These are phyloP conservation scores for Seriola aureovittata DNA, from an alignment of 2,113 vertebrate species.

Conservation along the genomic window DNA sequence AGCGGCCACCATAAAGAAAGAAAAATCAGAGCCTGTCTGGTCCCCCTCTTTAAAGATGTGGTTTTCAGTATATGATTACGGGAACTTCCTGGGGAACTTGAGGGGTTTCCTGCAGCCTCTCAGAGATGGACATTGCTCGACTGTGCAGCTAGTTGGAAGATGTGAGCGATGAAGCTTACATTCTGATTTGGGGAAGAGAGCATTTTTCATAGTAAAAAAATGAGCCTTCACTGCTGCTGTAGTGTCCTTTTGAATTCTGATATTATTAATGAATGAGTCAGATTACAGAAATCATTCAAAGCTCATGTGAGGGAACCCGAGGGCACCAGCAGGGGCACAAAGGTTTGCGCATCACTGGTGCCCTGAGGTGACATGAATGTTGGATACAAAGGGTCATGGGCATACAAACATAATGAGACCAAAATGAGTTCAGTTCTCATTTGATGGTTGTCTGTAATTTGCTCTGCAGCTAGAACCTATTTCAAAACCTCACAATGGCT, in stretches of 20 bases:
- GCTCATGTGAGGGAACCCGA: slow-evolving; percentile 30
- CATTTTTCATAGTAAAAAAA: neutral
- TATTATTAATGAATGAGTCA: slow-evolving; percentile 13
- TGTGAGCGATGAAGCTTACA: neutral
- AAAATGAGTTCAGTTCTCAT: slow-evolving; percentile 27
- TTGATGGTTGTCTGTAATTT: slow-evolving; percentile 18
- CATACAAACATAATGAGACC: slow-evolving; percentile 33
- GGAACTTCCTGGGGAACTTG: neutral
- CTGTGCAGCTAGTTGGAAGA: neutral
- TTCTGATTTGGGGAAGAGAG: neutral
- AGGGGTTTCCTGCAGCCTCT: neutral
- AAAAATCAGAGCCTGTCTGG: neutral
- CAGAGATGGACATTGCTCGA: neutral
- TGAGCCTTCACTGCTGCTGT: neutral
- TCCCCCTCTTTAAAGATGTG: neutral
- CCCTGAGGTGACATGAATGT: neutral
- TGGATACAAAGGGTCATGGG: slow-evolving; percentile 33
- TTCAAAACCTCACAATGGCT: slow-evolving; percentile 31
- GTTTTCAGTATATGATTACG: neutral
- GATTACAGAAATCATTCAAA: slow-evolving; percentile 19
- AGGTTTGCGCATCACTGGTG: neutral
- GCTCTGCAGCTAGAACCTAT: slow-evolving; percentile 11
- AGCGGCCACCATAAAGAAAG: neutral
- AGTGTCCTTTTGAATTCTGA: neutral
- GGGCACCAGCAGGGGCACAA: neutral